Base-by-base conservation (phyloP, 2,888 invertebrate species). In the Tetrapedia diversipes region DNA sequence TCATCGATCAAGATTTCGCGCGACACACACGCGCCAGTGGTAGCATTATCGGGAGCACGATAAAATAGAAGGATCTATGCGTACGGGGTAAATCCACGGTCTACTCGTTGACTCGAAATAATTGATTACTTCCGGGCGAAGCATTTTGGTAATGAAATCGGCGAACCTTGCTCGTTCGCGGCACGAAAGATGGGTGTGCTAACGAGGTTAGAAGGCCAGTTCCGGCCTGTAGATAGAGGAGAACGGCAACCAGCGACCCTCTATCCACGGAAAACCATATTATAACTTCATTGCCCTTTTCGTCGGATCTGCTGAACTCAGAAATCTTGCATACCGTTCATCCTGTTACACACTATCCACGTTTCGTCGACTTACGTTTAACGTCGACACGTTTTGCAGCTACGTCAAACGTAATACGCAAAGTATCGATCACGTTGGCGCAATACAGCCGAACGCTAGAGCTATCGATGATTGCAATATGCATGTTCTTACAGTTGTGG, bases 121-220 rank as follows among this genome's bases (percentile, higher is more conserved):
- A 88, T 87, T 84, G 83, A 87, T 86, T 85, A 86, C 81, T 86
- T 87, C 84, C 83, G 77, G 71, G 68, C 72, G 80, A 70, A 74
- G 79, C 80, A 84, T 82, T 84, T 85, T 81, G 81, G 83, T 84
- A 86, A 86, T 84, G 82, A 87, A 85, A 88, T 86, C 86, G 83
- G 79, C 84, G 77, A 77, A 65, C 73, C 68, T 72, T 41, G 67
- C 78, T 66, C 80, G 82, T 70, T 83, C 66, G 77, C 57, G 59
- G 56, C 71, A 61, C 75, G 76, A 83, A 79, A 76, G 84, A 79
- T 78, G 80, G 78, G 64, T 72, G 74, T 69, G 81, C 67, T 87
- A 87, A 86, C 82, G 69, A 86, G 86, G 77, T 86, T 82, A 87
- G 70, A 83, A 80, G 80, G 74, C 77, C 74, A 73, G 79, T 79